Evolutionary conservation across 2,797 vertebrate species (phyloP), one percentile per base, ranked within the genome.

Genomic region (Falco concolor): DNA sequence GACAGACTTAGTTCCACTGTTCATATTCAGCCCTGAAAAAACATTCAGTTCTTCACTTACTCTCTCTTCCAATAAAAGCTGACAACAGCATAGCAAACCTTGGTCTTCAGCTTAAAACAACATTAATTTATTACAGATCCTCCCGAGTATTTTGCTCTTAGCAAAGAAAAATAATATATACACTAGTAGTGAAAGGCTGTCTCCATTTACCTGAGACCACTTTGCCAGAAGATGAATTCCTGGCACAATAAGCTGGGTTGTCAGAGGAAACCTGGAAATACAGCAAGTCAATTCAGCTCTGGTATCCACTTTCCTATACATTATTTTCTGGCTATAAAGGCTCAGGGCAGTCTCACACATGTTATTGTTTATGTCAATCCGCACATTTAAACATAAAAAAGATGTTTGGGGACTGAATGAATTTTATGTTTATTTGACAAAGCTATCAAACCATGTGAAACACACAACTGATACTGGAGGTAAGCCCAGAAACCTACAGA

Each of bases 381-480:
- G 27, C 64, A 83, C 40, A 21, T 42, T 91, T 70, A 56, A 97
- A 91, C 13, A 40, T 11, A 42, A 63, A 91, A 77, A 92, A 78
- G 52, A 96, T 87, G 65, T 32, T 79, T 42, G 70, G 64, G 49
- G 63, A 76, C 47, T 40, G 38, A 90, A 91, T 1, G 34, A 52
- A 91, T 77, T 70, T 79, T 75, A 36, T 78, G 27, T 83, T 89
- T 89, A 83, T 92, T 92, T 93, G 89, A 94, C 82, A 80, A 81
- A 96, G 65, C 69, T 67, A 93, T 72, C 57, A 92, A 92, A 81
- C n/a, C 45, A 57, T 13, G 52, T 50, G 78, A 90, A 87, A 78
- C 16, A 24, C 25, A 59, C 59, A 68, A 70, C 72, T 74, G 68
- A 82, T 21, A 89, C 5, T 87, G 91, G 81, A 92, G 23, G 63